Base-by-base conservation (phyloP, 2,888 invertebrate species). In the Agonopterix alstromeriana region DNA sequence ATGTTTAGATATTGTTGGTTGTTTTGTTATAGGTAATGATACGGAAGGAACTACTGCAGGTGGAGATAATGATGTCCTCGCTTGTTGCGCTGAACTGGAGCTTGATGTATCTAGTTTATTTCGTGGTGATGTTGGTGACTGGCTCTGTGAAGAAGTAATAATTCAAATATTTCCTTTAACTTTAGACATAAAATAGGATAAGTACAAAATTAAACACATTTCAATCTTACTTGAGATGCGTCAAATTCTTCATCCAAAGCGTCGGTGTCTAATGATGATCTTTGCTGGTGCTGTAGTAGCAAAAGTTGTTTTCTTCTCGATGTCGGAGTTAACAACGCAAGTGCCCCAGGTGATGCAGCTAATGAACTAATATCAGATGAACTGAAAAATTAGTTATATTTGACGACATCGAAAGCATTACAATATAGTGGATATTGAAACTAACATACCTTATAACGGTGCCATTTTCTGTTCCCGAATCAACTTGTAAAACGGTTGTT, bases 251-350 rank as follows among this genome's bases (percentile, higher is more conserved):
- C 93, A 57, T 95, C 95, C 50, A 96, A 83, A 12, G 92, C 94
- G 69, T 96, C 96, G 1, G 95, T 95, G 68, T 96, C 96, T 80
- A 96, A 92, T 10, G 95, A 95, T 50, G 95, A 95, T 56, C 95
- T 88, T 76, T 96, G 96, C 70, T 95, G 95, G 73, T 96, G 96
- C 71, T 95, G 95, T 47, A 95, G 79, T 60, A 95, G 77, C 38
- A 96, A 82, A 36, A 94, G 86, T 67, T 95, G 94, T 80, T 95
- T 94, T 61, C 95, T 90, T 66, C 93, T 91, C 1, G 95, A 94
- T 7, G 95, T 94, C 0, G 96, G 95, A 12, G 96, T 95, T 35
- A 95, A 72, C 47, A 94, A 74, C 38, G 91, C 90, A 46, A 91
- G 82, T 10, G 90, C 90, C 44, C 90, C 90, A 27, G 89, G 89